These are phyloP conservation scores for Tachina fera DNA, from an alignment of 2,888 invertebrate genomes.

Conservation along the genomic window DNA sequence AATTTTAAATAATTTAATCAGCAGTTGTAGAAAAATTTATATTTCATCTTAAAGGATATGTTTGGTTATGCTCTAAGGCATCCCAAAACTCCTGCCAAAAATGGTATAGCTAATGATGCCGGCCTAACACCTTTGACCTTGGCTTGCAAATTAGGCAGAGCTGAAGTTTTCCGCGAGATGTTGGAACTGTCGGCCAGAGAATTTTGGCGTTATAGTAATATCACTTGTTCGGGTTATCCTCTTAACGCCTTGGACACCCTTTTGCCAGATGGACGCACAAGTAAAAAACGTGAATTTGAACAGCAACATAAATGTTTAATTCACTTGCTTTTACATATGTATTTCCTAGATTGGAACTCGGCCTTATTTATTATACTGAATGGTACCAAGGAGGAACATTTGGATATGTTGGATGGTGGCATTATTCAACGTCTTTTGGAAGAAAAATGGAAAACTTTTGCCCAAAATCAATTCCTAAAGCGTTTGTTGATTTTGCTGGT, in stretches of 20 bases:
- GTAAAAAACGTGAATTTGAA: conserved; percentile 84
- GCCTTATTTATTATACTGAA: conserved; percentile 98
- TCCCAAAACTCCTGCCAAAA: conserved; percentile 95
- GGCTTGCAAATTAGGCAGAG: conserved; percentile 97
- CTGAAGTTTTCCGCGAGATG: conserved; percentile 98
- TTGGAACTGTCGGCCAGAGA: conserved; percentile 96
- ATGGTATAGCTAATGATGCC: conserved; percentile 93
- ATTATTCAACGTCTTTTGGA: conserved; percentile 98
- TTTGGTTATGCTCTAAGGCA: conserved; percentile 98
- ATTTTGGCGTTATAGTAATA: conserved; percentile 99
- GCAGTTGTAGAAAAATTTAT: background rate
- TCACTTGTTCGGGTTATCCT: conserved; percentile 98
- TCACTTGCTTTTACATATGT: too few relatives aligned
- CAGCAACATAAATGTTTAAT: background rate
- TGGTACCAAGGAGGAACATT: conserved; percentile 98
- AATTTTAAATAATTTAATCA: background rate
- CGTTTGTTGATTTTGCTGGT: conserved; percentile 93
- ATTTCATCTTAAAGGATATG: conserved; percentile 89
- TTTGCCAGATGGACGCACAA: conserved; percentile 96
- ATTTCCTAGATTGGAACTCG: conserved; percentile 95
- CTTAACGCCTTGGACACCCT: conserved; percentile 98
- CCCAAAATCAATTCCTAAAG: conserved; percentile 95
- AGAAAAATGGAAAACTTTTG: conserved; percentile 99
- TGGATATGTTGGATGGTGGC: conserved; percentile 99
- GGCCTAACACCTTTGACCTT: conserved; percentile 97